Conservation (phyloP, 2,797 vertebrate species). For the Mus caroli region DNA sequence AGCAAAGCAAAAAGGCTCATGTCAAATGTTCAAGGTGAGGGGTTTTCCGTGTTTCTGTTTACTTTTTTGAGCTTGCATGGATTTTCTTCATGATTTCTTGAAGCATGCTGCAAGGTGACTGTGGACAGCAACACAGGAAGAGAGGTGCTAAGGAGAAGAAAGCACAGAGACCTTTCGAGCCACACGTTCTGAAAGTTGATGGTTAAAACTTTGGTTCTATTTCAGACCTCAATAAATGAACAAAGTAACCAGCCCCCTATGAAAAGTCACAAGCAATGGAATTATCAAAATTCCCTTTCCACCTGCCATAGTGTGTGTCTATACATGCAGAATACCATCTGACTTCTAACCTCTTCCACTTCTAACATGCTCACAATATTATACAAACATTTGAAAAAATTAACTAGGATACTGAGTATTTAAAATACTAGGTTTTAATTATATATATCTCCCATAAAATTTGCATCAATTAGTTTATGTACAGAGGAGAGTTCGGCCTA, state of each 20-base stretch:
- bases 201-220: conserved; percentile 40
- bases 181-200: conserved; percentile 3
- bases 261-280: neutral
- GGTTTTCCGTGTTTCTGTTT: neutral
- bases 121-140: neutral
- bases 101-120: neutral
- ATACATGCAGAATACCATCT: neutral
- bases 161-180: neutral
- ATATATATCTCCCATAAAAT: neutral
- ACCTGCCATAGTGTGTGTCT: fast-evolving
- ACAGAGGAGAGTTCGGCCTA: neutral
- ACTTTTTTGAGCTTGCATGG: neutral
- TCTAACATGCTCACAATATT: neutral
- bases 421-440: neutral
- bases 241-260: neutral
- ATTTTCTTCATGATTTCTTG: conserved; percentile 21
- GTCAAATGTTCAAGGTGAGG: neutral
- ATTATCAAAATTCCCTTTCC: neutral
- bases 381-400: neutral
- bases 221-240: conserved; percentile 33
- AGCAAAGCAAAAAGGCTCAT: neutral
- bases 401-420: neutral
- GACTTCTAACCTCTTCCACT: neutral
- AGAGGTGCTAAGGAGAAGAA: neutral
- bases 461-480: neutral